phyloP scores from a whole-genome alignment of 2,113 vertebrate species.

The Turnix velox region DNA sequence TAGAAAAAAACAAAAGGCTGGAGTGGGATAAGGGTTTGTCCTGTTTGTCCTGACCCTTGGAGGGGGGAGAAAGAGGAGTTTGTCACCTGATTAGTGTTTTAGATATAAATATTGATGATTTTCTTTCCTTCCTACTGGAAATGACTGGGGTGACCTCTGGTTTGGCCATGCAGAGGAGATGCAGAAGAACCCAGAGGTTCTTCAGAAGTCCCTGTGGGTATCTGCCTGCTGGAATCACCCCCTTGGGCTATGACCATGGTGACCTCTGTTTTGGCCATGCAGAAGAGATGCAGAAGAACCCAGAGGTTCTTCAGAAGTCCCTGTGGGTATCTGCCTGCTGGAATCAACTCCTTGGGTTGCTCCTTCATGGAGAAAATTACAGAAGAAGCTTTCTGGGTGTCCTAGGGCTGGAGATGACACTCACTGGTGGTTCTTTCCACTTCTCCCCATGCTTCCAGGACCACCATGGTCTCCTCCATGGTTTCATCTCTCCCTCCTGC shows the following conservation, averaged over 20 bases:
- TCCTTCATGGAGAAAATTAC: background rate
- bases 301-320: background rate
- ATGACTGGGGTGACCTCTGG: background rate
- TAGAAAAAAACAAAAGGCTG: background rate
- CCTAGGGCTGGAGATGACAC: rapidly evolving
- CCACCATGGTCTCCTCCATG: rapidly evolving
- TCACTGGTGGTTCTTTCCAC: rapidly evolving
- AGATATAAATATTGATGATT: background rate
- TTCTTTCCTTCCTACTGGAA: background rate
- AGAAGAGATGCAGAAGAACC: background rate
- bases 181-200: background rate
- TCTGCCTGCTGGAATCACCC: background rate
- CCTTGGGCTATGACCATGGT: background rate
- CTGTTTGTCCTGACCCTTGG: background rate
- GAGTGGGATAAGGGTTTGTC: background rate
- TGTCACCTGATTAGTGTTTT: background rate
- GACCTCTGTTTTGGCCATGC: background rate
- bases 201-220: background rate
- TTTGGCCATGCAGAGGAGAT: background rate
- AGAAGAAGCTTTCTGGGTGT: background rate
- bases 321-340: background rate
- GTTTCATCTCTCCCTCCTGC: background rate
- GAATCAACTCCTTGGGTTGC: background rate
- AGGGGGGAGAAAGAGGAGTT: background rate
- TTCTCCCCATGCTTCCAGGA: background rate